These are phyloP conservation scores for Marmota flaviventris DNA, from an alignment of 2,113 vertebrate species.

Conservation along the genomic window DNA sequence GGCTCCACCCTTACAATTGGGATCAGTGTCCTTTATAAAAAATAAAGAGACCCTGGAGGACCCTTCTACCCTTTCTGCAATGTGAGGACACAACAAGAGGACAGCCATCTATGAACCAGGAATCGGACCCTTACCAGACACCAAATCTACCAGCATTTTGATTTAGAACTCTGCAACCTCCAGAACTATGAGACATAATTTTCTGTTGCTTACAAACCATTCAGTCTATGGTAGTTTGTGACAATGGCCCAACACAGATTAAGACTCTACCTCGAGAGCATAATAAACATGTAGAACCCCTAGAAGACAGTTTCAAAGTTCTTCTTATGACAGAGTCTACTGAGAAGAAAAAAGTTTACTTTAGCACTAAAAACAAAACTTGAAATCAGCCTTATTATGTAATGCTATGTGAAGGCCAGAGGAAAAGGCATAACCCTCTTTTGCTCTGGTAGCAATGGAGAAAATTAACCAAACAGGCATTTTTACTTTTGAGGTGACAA, in stretches of 20 bases:
- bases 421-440: conserved; percentile 39
- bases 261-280: not conserved
- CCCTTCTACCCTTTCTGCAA: not conserved
- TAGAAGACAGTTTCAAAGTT: conserved; percentile 21
- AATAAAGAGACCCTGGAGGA: not conserved
- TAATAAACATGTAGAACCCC: conserved; percentile 10
- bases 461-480: conserved; percentile 56
- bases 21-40: not conserved
- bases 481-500: conserved; percentile 41
- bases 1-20: not conserved
- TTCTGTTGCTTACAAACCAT: not conserved
- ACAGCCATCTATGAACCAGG: not conserved
- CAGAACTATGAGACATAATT: not conserved
- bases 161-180: not conserved
- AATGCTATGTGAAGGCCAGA: conserved; percentile 48
- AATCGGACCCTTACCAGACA: not conserved
- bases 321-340: conserved; percentile 48
- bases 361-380: conserved; percentile 62
- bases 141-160: not conserved
- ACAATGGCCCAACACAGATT: not conserved
- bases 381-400: conserved; percentile 42
- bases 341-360: conserved; percentile 30
- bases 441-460: conserved; percentile 54
- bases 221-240: not conserved
- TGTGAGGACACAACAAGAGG: not conserved